A percentile compares a stretch with the other conserved stretches of the same genome.
These are phyloP conservation scores for Ischnus inquisitorius DNA, from an alignment of 2,888 invertebrate species.

Conservation along the genomic window DNA sequence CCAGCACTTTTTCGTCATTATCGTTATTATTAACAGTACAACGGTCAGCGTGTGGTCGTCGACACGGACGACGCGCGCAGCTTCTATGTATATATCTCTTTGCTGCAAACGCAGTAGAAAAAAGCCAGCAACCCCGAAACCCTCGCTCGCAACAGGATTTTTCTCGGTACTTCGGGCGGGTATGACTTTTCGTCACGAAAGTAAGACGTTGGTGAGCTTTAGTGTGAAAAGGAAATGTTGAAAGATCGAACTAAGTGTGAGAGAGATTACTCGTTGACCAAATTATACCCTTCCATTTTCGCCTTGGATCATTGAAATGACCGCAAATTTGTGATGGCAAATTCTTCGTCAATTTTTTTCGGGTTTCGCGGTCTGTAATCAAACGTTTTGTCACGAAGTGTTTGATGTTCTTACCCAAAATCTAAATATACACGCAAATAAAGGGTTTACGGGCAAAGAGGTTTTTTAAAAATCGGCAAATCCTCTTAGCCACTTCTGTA, in stretches of 20 bases:
- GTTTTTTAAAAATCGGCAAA: too few species aligned
- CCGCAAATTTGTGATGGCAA: too few species aligned
- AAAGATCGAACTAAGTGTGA: neutral
- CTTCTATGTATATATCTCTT: constrained; percentile 1
- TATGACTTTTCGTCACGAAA: neutral
- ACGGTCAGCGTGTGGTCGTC: constrained; percentile 22
- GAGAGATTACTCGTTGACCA: neutral
- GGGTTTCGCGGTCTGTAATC: too few species aligned
- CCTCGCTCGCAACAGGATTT: constrained; percentile 15
- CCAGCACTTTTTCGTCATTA: constrained; percentile 61
- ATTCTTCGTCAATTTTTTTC: too few species aligned
- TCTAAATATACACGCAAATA: too few species aligned
- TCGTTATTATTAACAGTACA: constrained; percentile 59
- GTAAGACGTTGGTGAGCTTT: neutral
- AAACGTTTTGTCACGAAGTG: too few species aligned
- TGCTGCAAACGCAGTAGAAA: neutral
- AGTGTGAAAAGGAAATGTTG: neutral
- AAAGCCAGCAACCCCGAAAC: constrained; percentile 28
- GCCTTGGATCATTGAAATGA: too few species aligned
- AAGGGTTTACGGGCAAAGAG: too few species aligned
- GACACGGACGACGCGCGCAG: neutral
- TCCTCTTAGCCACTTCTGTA: too few species aligned
- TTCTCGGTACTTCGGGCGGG: neutral
- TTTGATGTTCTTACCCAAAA: too few species aligned
- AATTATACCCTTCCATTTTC: too few species aligned